Conservation (phyloP, 1,140 invertebrate genomes). For the Bombus pyrosoma region DNA sequence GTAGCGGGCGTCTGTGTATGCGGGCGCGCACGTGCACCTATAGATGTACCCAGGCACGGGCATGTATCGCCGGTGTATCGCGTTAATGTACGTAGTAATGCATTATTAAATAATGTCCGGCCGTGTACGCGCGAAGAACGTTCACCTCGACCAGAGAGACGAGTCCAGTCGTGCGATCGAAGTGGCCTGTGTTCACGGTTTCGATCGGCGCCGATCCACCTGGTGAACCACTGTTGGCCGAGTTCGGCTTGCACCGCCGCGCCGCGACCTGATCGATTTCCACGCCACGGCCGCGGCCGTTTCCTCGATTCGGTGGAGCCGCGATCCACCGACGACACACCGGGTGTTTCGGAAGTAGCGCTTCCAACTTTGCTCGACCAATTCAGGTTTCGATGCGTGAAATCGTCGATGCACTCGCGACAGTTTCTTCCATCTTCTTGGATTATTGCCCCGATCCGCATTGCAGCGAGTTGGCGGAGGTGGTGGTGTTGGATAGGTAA, state of each 20-base stretch:
- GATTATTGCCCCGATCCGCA: no score
- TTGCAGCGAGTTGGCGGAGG: no score
- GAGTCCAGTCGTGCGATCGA: constrained; percentile 36
- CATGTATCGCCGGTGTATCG: constrained; percentile 67
- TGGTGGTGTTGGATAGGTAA: not conserved
- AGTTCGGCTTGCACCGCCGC: constrained; percentile 46
- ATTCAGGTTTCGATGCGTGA: not conserved
- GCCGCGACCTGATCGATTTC: constrained; percentile 54
- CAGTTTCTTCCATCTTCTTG: not conserved
- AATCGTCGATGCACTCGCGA: not conserved
- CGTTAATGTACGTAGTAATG: constrained; percentile 70
- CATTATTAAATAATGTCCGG: constrained; percentile 72
- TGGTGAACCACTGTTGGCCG: constrained; percentile 63
- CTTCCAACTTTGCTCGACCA: not conserved
- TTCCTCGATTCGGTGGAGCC: constrained; percentile 39
- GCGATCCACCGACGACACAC: constrained; percentile 39
- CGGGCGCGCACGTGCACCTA: constrained; percentile 19
- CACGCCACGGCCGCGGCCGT: constrained; percentile 29
- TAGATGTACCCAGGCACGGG: constrained; percentile 47
- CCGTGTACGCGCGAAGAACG: constrained; percentile 65
- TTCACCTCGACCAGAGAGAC: constrained; percentile 59
- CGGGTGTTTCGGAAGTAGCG: constrained; percentile 27
- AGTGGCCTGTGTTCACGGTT: constrained; percentile 25
- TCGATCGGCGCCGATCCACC: constrained; percentile 63
- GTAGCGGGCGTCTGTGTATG: constrained; percentile 1